Evolutionary conservation across 2,113 vertebrate genomes (phyloP).

Genomic region (Cavia porcellus): DNA sequence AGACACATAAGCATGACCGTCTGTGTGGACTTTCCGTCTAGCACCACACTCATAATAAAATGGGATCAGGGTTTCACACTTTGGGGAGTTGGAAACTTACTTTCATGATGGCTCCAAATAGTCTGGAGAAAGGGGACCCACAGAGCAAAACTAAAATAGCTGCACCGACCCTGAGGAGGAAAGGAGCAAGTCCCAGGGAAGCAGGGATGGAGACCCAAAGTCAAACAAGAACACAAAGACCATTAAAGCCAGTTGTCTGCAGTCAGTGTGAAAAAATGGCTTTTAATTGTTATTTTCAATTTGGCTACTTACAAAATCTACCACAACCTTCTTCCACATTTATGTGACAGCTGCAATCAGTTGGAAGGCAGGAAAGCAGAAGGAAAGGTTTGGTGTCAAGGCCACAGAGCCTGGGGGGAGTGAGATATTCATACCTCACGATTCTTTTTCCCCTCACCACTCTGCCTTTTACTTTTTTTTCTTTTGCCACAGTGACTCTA

Average conservation of each 20-base stretch:
- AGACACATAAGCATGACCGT: background rate
- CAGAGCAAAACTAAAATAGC: background rate
- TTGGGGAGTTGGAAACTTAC: background rate
- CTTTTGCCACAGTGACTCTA: background rate
- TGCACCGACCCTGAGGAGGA: background rate
- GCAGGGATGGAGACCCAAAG: background rate
- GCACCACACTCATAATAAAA: background rate
- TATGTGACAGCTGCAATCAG: background rate
- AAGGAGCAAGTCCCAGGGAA: background rate
- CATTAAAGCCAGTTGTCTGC: background rate
- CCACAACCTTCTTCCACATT: background rate
- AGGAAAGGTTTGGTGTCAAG: background rate
- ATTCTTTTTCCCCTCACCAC: background rate
- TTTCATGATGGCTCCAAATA: background rate
- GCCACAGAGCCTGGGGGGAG: background rate
- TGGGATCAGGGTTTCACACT: background rate
- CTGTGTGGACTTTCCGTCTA: background rate
- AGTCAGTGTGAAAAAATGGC: background rate
- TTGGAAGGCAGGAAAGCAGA: background rate
- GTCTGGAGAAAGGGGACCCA: background rate
- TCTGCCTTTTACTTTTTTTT: background rate
- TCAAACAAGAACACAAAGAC: background rate
- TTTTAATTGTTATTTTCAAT: conserved; percentile 13
- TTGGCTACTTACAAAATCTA: background rate
- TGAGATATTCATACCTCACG: background rate